Evolutionary conservation across 1,140 invertebrate genomes (phyloP).

Genomic region (Sarcophaga peregrina): DNA sequence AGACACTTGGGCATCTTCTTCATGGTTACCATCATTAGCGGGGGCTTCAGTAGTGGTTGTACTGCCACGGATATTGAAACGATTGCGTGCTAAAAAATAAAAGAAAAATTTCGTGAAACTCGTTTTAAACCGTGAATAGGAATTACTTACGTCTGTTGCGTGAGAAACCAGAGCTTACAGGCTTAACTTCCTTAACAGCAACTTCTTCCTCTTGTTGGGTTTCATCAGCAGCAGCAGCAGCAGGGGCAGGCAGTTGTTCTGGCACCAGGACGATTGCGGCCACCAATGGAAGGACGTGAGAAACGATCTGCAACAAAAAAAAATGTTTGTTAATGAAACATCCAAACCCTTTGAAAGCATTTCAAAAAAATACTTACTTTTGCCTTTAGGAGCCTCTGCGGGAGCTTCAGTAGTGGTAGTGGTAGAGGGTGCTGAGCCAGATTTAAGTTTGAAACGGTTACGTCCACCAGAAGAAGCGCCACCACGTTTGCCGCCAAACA

Average conservation of each 20-base stretch:
- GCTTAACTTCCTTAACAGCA: constrained; percentile 67
- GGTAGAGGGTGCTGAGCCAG: constrained; percentile 52
- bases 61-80: constrained; percentile 59
- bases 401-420: constrained; percentile 65
- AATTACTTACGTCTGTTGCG: constrained; percentile 59
- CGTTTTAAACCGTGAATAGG: neutral
- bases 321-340: neutral
- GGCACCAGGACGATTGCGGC: constrained; percentile 58
- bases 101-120: neutral
- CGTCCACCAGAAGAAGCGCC: constrained; percentile 53
- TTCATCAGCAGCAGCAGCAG: constrained; percentile 52
- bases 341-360: neutral
- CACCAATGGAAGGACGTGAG: constrained; percentile 61
- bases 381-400: constrained; percentile 58
- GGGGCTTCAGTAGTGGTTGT: constrained; percentile 58
- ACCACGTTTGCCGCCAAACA: constrained; percentile 63
- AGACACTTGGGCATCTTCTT: constrained; percentile 48
- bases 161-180: constrained; percentile 55
- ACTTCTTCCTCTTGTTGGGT: constrained; percentile 55
- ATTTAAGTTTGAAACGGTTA: constrained; percentile 65
- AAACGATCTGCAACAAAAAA: constrained; percentile 54
- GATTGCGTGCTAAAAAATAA: constrained; percentile 60
- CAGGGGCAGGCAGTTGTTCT: constrained; percentile 59
- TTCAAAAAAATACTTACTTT: constrained; percentile 53
- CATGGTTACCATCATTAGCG: constrained; percentile 54